These are phyloP conservation scores for Cephus runcator DNA, from an alignment of 2,888 invertebrate genomes.

Conservation along the genomic window DNA sequence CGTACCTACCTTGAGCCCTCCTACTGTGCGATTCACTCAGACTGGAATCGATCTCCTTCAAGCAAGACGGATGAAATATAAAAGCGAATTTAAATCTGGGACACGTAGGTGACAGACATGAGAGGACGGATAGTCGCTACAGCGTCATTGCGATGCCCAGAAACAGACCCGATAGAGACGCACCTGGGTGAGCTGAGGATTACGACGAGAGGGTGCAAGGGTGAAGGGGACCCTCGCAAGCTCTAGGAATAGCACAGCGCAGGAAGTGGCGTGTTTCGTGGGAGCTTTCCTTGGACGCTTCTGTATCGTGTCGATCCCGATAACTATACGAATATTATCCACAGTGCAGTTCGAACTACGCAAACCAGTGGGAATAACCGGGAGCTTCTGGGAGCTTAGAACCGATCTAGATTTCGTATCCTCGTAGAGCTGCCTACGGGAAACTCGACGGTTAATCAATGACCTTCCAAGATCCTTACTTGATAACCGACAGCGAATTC, in stretches of 20 bases:
- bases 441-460: not conserved
- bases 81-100: not conserved
- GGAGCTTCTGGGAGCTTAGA: not conserved
- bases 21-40: conserved; percentile 5
- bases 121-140: not conserved
- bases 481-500: not conserved
- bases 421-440: not conserved
- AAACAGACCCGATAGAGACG: not conserved
- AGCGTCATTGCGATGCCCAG: not conserved
- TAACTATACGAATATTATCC: not conserved
- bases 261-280: conserved; percentile 2
- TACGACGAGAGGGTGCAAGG: not conserved
- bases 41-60: not conserved
- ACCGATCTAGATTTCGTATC: not conserved
- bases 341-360: not conserved
- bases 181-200: not conserved
- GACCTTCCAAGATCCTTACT: not conserved
- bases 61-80: not conserved
- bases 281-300: conserved; percentile 1
- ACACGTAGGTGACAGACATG: not conserved
- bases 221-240: not conserved
- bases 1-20: conserved; percentile 6
- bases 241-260: conserved; percentile 5
- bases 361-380: not conserved
- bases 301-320: not conserved